A percentile compares a stretch with the other conserved stretches of the same genome.
phyloP scores from a whole-genome alignment of 2,113 vertebrate genomes.

The Scomber colias region DNA sequence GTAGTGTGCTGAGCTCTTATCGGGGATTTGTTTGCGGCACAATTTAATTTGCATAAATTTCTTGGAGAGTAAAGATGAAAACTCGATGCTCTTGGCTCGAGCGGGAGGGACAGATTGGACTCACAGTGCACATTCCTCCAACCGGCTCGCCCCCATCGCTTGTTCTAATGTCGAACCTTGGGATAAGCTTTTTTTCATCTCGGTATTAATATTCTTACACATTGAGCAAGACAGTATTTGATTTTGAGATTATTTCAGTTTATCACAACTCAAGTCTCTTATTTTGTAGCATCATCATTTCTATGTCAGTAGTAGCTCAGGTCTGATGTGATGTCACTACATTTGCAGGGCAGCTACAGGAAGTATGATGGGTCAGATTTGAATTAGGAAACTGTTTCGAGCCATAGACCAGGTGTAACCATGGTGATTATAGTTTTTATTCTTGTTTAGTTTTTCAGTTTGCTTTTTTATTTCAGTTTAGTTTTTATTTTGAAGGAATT shows the following conservation, averaged over 20 bases:
- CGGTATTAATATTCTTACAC: no score
- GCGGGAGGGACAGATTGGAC: constrained; percentile 51
- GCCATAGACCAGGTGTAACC: no score
- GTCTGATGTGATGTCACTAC: neutral
- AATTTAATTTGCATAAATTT: constrained; percentile 75
- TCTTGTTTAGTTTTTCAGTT: no score
- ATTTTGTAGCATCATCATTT: neutral
- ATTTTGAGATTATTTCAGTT: neutral
- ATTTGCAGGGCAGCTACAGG: no score
- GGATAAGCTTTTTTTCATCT: constrained; percentile 23
- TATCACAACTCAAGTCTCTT: neutral
- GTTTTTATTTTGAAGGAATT: no score
- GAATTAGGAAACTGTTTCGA: no score
- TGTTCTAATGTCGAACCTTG: constrained; percentile 28
- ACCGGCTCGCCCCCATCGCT: neutral
- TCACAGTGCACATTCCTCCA: constrained; percentile 31
- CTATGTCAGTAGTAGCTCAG: no score
- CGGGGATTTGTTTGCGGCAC: constrained; percentile 71
- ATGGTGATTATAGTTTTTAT: no score
- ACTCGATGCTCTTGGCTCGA: constrained; percentile 57
- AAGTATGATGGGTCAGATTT: no score
- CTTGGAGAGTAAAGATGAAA: constrained; percentile 64
- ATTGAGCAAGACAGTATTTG: neutral
- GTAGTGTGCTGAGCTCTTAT: constrained; percentile 66
- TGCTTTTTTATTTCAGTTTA: no score